phyloP scores from a whole-genome alignment of 1,140 invertebrate genomes.

The Asbolus verrucosus region DNA sequence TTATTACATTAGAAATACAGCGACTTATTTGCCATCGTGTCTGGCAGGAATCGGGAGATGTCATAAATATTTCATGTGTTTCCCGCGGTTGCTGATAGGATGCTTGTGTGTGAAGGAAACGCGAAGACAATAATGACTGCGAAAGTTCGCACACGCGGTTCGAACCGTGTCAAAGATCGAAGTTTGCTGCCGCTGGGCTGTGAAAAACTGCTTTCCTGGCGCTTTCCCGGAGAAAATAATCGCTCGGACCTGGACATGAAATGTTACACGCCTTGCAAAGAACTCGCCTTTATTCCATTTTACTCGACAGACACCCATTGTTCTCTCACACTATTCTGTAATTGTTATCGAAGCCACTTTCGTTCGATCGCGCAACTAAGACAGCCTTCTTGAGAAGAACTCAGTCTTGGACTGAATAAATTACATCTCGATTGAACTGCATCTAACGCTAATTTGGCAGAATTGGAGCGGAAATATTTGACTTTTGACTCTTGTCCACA shows the following conservation, averaged over 20 bases:
- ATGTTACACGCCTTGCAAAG: conserved; percentile 23
- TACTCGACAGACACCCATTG: too few species aligned
- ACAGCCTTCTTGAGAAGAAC: too few species aligned
- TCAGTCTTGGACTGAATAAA: too few species aligned
- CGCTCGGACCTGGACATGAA: conserved; percentile 25
- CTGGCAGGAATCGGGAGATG: conserved; percentile 12
- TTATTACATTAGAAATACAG: conserved; percentile 10
- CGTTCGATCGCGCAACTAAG: too few species aligned
- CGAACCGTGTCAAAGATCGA: conserved; percentile 25
- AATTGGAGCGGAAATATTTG: too few species aligned
- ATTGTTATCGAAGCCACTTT: too few species aligned
- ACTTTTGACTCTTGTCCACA: too few species aligned
- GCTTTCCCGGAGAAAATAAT: conserved; percentile 24
- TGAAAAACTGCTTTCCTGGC: conserved; percentile 34
- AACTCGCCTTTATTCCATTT: too few species aligned
- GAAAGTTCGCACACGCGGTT: background rate
- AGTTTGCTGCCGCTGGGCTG: conserved; percentile 24
- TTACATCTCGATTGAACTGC: too few species aligned
- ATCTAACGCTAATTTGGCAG: too few species aligned
- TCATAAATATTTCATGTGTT: conserved; percentile 33
- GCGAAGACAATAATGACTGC: conserved; percentile 4
- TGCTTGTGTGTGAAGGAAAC: conserved; percentile 19
- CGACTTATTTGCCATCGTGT: conserved; percentile 7
- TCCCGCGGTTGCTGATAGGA: conserved; percentile 2
- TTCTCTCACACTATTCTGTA: too few species aligned